Evolutionary conservation across 2,888 invertebrate genomes (phyloP), one percentile per base, ranked within the genome.

Genomic region (Galerucella nymphaeae): DNA sequence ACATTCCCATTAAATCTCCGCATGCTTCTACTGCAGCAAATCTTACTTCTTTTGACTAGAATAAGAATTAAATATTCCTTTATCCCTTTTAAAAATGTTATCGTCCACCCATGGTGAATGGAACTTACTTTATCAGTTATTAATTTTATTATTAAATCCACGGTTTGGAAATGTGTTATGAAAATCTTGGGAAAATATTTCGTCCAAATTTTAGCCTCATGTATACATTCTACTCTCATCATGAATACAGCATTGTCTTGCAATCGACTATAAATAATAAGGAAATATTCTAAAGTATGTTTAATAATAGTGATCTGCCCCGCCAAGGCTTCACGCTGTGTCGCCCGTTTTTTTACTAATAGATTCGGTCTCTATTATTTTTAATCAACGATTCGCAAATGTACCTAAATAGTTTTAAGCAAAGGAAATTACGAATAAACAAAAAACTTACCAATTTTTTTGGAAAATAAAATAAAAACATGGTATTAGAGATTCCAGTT

Each of bases 171-270:
- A 38, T 72, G 64, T 5, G 55, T 70, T 11, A 72, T 70, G 14
- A 75, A 75, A 41, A 75, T 61, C 61, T 67, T 70, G 9, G 75
- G 75, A 64, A 70, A 67, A 68, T 72, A 72, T 68, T 66, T 70
- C n/a, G 70, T 64, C 75, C 75, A 75, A 57, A 72, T 72, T 53
- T 68, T 42, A 53, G 64, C 13, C 66, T 75, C 75, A 8, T 59
- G 53, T 9, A 72, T 68, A 30, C 75, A 75, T 59, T 75, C 75
- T 4, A 71, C 50, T 68, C 70, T 72, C 75, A 75, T 75, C 45
- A 64, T 13, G 20, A 38, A 48, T 11, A 70, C 16, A 59, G 41
- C 65, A 23, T 38, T 57, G 9, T 75, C 75, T 55, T 67, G 72
- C 18, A 72, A 41, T 11, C 67, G 75, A 41, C 75, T 75, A 18